Conservation (phyloP, 2,797 vertebrate species). For the Onychomys torridus region DNA sequence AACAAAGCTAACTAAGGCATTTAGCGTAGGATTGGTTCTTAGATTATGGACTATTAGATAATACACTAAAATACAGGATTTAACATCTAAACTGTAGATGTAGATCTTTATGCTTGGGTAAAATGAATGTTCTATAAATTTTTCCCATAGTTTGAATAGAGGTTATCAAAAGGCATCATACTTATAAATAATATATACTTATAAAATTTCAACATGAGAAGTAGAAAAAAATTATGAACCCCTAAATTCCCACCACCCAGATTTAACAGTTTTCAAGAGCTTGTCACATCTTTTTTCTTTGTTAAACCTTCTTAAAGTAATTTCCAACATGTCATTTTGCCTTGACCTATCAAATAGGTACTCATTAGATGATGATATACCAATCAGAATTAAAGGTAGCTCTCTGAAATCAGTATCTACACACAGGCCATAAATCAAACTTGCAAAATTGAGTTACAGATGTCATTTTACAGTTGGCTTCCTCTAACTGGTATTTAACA, state of each 20-base stretch:
- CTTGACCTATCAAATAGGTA: background rate
- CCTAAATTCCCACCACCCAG: background rate
- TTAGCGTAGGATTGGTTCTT: background rate
- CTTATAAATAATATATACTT: background rate
- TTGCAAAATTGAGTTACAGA: background rate
- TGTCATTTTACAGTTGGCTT: conserved; percentile 37
- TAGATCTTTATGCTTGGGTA: conserved; percentile 27
- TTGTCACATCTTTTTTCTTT: background rate
- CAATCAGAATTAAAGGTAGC: conserved; percentile 4
- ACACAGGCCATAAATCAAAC: background rate
- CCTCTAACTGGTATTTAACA: conserved; percentile 8
- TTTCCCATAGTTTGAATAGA: background rate
- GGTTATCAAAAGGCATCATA: background rate
- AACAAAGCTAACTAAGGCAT: background rate
- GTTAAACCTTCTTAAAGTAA: conserved; percentile 5
- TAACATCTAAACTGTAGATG: background rate
- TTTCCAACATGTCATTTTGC: background rate
- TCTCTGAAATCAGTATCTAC: background rate
- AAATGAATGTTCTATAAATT: conserved; percentile 3
- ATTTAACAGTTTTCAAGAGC: background rate
- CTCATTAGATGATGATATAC: background rate
- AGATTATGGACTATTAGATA: background rate
- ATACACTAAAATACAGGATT: background rate
- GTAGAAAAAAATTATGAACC: background rate
- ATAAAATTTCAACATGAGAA: background rate